Evolutionary conservation across 2,888 invertebrate genomes (phyloP).

Genomic region (Agrochola macilenta): DNA sequence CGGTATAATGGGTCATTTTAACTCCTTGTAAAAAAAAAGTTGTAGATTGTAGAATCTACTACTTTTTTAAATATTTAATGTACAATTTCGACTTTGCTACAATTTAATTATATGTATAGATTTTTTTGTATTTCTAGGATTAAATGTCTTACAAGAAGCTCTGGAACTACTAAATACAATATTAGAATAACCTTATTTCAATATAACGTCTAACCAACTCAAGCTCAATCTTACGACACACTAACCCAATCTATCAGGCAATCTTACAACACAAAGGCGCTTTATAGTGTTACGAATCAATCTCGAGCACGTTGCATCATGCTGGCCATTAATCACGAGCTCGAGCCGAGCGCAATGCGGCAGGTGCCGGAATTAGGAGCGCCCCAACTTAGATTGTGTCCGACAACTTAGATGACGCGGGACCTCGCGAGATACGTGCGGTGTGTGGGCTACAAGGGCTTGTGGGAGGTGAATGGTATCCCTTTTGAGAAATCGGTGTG

Average conservation of each 20-base stretch:
- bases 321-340: slow-evolving; percentile 35
- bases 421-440: slow-evolving; percentile 44
- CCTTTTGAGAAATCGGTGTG: background rate
- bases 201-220: background rate
- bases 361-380: slow-evolving; percentile 45
- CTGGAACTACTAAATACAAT: no score
- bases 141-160: background rate
- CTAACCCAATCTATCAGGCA: slow-evolving; percentile 46
- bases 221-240: slow-evolving; percentile 13
- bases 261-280: slow-evolving; percentile 33
- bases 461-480: background rate
- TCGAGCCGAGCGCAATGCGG: slow-evolving; percentile 48
- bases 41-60: no score
- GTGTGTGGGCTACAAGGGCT: background rate
- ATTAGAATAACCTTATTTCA: no score
- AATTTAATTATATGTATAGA: no score
- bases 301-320: slow-evolving; percentile 50
- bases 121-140: no score
- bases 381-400: slow-evolving; percentile 70
- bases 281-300: slow-evolving; percentile 52
- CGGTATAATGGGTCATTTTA: no score
- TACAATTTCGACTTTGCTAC: no score
- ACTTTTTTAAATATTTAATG: no score
- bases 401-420: slow-evolving; percentile 69
- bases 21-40: no score